Evolutionary conservation across 2,113 vertebrate genomes (phyloP), one percentile per base, ranked within the genome.

Genomic region (Stictonetta naevosa): DNA sequence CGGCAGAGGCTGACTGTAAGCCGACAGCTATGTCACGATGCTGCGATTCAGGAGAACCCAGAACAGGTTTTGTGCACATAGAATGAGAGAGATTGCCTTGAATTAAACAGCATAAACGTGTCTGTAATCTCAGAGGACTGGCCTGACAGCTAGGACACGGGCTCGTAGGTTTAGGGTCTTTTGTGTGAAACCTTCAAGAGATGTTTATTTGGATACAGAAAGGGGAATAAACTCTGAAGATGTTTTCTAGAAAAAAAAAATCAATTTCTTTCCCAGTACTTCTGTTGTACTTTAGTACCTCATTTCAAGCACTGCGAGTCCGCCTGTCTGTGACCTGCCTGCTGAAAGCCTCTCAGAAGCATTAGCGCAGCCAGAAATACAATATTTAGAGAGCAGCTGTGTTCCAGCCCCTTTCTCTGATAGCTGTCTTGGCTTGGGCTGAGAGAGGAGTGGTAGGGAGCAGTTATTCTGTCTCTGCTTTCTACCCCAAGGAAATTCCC

Each of bases 401-500:
- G 78, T 92, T 94, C 67, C 88, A 93, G 71, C 50, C 58, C 68
- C 44, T 93, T 90, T 72, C 86, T 96, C 81, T 76, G 62, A 79
- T 38, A 73, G 80, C 59, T 1, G 0, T 72, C 52, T 91, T 18
- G 0, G 46, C 62, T 66, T 21, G 31, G 40, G 50, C 67, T 83
- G 55, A 62, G 66, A 93, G 42, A 88, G 83, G 76, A 92, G 73
- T 83, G 55, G 71, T 77, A 79, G 46, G 66, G 69, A 84, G 58
- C 66, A 73, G 50, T 91, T 92, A 42, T 10, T 86, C 62, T 13
- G 3, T 88, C 80, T 52, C 22, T 33, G 5, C 31, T 53, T 53
- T 17, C 62, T 75, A 36, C 83, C 59, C 50, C 66, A 26, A 75
- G 75, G 69, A 93, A 71, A 82, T 82, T 90, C 59, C 72, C 67